These are phyloP conservation scores for Acholoe squamosa DNA, from an alignment of 2,888 invertebrate genomes.

Conservation along the genomic window DNA sequence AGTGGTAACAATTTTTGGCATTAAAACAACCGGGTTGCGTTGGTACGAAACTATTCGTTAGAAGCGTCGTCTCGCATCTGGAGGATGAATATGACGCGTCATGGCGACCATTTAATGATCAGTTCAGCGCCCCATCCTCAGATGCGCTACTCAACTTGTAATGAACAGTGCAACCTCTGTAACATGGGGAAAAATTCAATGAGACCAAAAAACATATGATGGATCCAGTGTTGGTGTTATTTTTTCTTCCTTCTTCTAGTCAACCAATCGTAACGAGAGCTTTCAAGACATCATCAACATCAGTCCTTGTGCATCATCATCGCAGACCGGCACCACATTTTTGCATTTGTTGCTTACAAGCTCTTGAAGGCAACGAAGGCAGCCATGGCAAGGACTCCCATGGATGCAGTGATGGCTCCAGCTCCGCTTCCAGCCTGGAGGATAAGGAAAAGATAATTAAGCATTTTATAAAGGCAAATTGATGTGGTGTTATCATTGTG, in stretches of 20 bases:
- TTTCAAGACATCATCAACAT: background rate
- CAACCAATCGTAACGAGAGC: background rate
- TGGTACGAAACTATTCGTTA: background rate
- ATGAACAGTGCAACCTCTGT: background rate
- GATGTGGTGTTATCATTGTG: background rate
- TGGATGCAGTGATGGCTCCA: background rate
- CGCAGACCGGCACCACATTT: background rate
- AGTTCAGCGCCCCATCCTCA: background rate
- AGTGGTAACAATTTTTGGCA: too few relatives aligned
- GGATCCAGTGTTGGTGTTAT: background rate
- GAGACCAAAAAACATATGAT: conserved; percentile 3
- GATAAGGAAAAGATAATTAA: background rate
- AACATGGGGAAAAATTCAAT: background rate
- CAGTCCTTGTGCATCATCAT: background rate
- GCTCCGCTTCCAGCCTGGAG: background rate
- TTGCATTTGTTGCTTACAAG: background rate
- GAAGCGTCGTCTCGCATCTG: background rate
- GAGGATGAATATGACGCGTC: background rate
- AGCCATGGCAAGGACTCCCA: background rate
- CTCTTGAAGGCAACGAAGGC: background rate
- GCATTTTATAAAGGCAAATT: background rate
- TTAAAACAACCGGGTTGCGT: too few relatives aligned
- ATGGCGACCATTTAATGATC: background rate
- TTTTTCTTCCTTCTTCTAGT: background rate
- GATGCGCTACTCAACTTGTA: background rate